Conservation (phyloP, 2,888 invertebrate species). For the Sarcophaga caerulescens region DNA sequence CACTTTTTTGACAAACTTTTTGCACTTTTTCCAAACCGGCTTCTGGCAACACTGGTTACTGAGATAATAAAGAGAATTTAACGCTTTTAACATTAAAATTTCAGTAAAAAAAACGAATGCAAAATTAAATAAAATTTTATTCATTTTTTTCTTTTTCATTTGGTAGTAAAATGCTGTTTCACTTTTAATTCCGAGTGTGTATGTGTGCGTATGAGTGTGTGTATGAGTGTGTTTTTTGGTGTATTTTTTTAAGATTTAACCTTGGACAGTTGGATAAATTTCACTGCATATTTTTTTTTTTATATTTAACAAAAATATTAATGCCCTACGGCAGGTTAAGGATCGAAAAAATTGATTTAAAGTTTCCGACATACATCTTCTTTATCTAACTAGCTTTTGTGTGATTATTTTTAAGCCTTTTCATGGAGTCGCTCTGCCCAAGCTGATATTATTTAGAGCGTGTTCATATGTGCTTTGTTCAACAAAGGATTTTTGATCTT, state of each 20-base stretch:
- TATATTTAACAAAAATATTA: not conserved
- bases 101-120: conserved; percentile 3
- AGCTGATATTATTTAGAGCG: no score
- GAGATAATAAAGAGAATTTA: not conserved
- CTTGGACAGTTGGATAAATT: conserved; percentile 22
- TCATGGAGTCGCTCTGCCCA: no score
- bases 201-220: not conserved
- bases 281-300: not conserved
- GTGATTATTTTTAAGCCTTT: no score
- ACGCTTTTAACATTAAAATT: conserved; percentile 15
- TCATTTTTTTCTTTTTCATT: not conserved
- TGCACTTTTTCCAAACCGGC: no score
- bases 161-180: not conserved
- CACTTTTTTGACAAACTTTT: no score
- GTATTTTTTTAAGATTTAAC: conserved; percentile 6
- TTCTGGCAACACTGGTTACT: no score
- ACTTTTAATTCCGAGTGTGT: conserved; percentile 3
- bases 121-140: conserved; percentile 39
- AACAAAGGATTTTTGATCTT: no score
- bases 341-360: no score
- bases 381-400: no score
- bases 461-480: no score
- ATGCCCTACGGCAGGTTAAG: not conserved
- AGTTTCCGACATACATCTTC: no score
- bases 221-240: not conserved